Conservation (phyloP, 2,888 invertebrate genomes). For the Galeopsomyia nigrocyanea region DNA sequence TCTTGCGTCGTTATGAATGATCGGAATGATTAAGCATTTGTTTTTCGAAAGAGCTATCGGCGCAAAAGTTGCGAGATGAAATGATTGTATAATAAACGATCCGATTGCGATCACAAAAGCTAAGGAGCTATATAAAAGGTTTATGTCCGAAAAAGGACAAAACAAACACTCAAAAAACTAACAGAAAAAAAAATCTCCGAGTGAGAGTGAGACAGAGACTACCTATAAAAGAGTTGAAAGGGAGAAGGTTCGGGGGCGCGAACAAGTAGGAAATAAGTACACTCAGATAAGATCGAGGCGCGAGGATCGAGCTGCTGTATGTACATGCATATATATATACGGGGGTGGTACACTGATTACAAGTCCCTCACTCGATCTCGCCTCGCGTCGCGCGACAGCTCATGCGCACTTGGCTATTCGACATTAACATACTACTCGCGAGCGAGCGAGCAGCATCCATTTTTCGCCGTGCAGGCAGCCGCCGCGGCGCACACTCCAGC, state of each 20-base stretch:
- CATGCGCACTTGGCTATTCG: conserved; percentile 58
- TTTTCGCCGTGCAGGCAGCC: conserved; percentile 50
- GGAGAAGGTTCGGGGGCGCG: not conserved
- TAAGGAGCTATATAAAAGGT: too few relatives aligned
- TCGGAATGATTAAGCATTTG: too few relatives aligned
- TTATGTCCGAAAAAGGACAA: too few relatives aligned
- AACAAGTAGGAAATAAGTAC: conserved; percentile 16
- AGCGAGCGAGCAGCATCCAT: conserved; percentile 52
- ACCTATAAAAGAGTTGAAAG: too few relatives aligned
- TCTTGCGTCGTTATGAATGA: too few relatives aligned
- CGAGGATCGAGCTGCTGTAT: not conserved
- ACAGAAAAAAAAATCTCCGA: conserved; percentile 17
- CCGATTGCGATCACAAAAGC: too few relatives aligned
- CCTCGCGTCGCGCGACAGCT: conserved; percentile 31
- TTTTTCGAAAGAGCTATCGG: too few relatives aligned
- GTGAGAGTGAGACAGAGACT: conserved; percentile 38
- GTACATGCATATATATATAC: too few relatives aligned
- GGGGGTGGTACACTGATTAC: not conserved
- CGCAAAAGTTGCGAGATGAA: too few relatives aligned
- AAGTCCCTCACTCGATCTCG: not conserved
- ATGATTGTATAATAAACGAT: too few relatives aligned
- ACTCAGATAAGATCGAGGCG: conserved; percentile 14
- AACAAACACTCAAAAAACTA: not conserved
- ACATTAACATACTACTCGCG: conserved; percentile 57
- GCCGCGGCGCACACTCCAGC: not conserved